Evolutionary conservation across 2,888 invertebrate species (phyloP), one percentile per base, ranked within the genome.

Genomic region (Ochropleura leucogaster): DNA sequence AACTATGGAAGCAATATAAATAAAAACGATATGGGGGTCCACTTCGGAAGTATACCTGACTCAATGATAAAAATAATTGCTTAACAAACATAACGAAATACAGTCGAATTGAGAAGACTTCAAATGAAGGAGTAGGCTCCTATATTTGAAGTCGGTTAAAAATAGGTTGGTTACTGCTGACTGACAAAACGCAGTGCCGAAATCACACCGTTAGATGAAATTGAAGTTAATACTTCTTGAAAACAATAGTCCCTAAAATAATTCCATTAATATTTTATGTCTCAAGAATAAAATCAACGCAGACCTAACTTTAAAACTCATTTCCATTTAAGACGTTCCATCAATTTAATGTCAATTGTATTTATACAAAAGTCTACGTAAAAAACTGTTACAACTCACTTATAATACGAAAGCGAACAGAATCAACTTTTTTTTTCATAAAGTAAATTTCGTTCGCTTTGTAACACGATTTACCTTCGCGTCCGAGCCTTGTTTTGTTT

Each of bases 401-500:
- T 74, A 72, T 68, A 74, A 53, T 49, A 69, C 68, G 71, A 83
- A 77, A 46, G 63, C 46, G 65, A 76, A 76, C 66, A 57, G 55
- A 71, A 42, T 78, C 80, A 69, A 74, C 78, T 77, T 75, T 66
- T 83, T 66, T 83, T 85, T 77, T 67, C 64, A 80, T 65, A 72
- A 83, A 85, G 59, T 62, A 73, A 80, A 85, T 79, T 85, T 73
- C 53, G 60, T 59, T 72, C 65, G 57, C 68, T 76, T 81, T 81
- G 77, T 77, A 72, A 66, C 79, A 44, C 77, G 79, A 80, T 87
- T 85, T 85, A 77, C 85, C 74, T 79, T 40, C 69, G 49, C 79
- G 72, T 73, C 69, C 83, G 76, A 74, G 47, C 71, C 72, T 77
- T 77, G 82, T 79, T 84, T 79, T 85, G 73, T 87, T 81, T 77